Evolutionary conservation across 1,140 invertebrate genomes (phyloP).

Genomic region (Zaprionus taronus): DNA sequence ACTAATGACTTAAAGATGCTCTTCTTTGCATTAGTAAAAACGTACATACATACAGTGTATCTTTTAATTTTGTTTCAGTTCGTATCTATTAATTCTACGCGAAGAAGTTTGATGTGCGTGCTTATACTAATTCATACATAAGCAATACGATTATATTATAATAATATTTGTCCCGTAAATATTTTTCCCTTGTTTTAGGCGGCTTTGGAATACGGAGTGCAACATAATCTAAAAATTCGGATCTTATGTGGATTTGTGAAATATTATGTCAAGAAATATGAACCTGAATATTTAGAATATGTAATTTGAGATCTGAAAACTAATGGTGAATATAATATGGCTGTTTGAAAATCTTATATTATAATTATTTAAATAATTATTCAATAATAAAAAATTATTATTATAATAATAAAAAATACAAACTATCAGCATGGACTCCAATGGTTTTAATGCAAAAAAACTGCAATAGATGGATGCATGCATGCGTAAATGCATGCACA

Average conservation of each 20-base stretch:
- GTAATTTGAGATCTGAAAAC: slow-evolving; percentile 14
- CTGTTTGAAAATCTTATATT: background rate
- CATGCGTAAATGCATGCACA: too few relatives aligned
- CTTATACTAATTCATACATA: background rate
- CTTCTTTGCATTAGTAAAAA: background rate
- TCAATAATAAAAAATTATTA: too few relatives aligned
- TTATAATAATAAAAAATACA: slow-evolving; percentile 30
- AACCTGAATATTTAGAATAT: slow-evolving; percentile 39
- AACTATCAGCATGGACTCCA: slow-evolving; percentile 85
- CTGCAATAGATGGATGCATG: too few relatives aligned
- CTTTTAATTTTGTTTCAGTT: background rate
- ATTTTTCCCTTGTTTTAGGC: slow-evolving; percentile 30
- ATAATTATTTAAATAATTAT: background rate
- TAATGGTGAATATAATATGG: background rate
- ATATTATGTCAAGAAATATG: slow-evolving; percentile 37
- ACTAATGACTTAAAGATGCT: background rate
- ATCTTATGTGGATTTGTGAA: slow-evolving; percentile 43
- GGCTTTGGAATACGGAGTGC: slow-evolving; percentile 42
- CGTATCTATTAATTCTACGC: background rate
- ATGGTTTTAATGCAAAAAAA: too few relatives aligned
- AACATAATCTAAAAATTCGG: slow-evolving; percentile 23
- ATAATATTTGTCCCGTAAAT: background rate
- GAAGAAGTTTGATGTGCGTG: background rate
- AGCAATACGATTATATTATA: background rate
- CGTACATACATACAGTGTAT: background rate